Base-by-base conservation (phyloP, 1,140 invertebrate genomes). In the Magallana angulata region DNA sequence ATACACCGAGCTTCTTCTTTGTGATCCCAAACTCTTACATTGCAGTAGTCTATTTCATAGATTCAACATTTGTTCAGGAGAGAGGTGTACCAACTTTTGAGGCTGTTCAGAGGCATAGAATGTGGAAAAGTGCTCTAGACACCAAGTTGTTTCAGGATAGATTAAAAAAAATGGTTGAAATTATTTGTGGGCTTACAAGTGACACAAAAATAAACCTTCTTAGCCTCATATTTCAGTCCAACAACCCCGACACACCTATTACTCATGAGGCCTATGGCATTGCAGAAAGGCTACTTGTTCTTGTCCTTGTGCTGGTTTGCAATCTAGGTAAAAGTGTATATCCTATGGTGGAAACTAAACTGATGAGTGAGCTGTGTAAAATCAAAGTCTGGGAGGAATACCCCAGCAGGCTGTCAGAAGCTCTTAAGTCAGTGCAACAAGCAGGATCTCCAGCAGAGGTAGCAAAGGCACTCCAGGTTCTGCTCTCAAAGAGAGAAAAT, bases 251-350 rank as follows among this genome's bases (percentile, higher is more conserved):
- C 57, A 87, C 86, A 58, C 82, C 86, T 0, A 68, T 82, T 12
- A 87, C 88, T 85, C 24, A 18, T 14, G 56, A 85, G n/a, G 48
- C 68, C 7, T 89, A 84, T 81, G 81, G 82, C 1, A 11, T 91
- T n/a, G 87, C 90, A 18, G 92, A 93, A 62, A 88, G 92, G 64
- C 62, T 90, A 4, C 56, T 93, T 14, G 82, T 92, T 2, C 89
- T 92, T 0, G 58, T 81, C 36, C 48, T 92, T 82, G 88, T 89
- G 3, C 57, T 91, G 57, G 11, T 93, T 18, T 87, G 91, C 68
- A 93, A 93, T 85, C 87, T 91, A 36, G 89, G 89, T 8, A 85
- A 90, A 48, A 81, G 85, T 18, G 86, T 90, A 24, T 58, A 80
- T 14, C 16, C 85, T n/a, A 24, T 88, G 1, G 84, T 80, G 87